These are phyloP conservation scores for Hippocampus guttulatus DNA, from an alignment of 2,113 vertebrate species.

Conservation along the genomic window DNA sequence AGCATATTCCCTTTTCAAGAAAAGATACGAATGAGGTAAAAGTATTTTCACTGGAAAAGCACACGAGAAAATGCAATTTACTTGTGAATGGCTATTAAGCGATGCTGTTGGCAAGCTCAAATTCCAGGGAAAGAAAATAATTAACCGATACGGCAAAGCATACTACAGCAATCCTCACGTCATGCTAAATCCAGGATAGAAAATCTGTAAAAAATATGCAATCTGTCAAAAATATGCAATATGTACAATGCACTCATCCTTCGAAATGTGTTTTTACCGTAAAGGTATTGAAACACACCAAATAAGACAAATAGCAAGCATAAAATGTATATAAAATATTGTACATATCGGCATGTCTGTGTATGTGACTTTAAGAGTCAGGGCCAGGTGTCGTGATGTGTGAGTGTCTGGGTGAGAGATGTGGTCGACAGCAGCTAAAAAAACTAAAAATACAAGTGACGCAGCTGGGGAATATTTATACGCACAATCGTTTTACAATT, in stretches of 20 bases:
- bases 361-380: too few relatives aligned
- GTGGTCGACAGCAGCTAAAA: too few relatives aligned
- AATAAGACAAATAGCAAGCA: neutral
- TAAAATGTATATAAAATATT: neutral
- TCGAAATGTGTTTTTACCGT: too few relatives aligned
- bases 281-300: too few relatives aligned
- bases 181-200: neutral
- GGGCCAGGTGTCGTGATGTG: too few relatives aligned
- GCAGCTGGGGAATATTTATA: too few relatives aligned
- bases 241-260: too few relatives aligned
- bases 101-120: neutral
- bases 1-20: neutral
- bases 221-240: neutral
- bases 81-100: neutral
- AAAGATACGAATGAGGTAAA: constrained; percentile 26
- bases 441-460: too few relatives aligned
- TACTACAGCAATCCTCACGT: neutral
- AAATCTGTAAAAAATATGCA: too few relatives aligned
- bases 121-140: neutral
- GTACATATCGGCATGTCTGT: too few relatives aligned
- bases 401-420: too few relatives aligned
- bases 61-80: neutral
- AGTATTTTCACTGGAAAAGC: constrained; percentile 33
- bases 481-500: too few relatives aligned
- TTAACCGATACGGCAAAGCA: neutral